Evolutionary conservation across 2,888 invertebrate species (phyloP).

Genomic region (Platycheirus rosarum): DNA sequence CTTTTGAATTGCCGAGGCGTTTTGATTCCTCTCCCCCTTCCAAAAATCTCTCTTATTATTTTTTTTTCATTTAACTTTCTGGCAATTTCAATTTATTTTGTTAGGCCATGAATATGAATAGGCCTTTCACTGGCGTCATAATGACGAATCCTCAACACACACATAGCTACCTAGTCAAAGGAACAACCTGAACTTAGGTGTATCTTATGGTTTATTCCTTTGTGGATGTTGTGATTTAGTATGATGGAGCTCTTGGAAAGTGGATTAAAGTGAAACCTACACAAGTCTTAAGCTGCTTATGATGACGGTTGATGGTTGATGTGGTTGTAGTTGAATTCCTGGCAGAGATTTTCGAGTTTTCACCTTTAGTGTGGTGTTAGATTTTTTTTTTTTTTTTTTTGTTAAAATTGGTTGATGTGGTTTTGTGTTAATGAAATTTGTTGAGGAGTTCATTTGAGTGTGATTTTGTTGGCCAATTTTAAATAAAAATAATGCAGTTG

Average conservation of each 20-base stretch:
- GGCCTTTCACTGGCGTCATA: constrained; percentile 3
- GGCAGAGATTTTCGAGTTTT: constrained; percentile 18
- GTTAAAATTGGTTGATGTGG: constrained; percentile 1
- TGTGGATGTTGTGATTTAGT: constrained; percentile 10
- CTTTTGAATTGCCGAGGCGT: constrained; percentile 42
- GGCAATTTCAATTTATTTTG: constrained; percentile 27
- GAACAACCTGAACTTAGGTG: not conserved
- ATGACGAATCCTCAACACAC: not conserved
- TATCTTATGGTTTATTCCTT: not conserved
- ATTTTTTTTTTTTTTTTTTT: not conserved
- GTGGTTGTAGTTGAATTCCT: constrained; percentile 19
- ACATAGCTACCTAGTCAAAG: not conserved
- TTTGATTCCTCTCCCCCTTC: too few species aligned
- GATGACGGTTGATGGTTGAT: not conserved
- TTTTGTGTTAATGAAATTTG: not conserved
- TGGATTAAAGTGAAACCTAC: not conserved
- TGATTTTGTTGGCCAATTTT: not conserved
- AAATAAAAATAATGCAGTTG: too few species aligned
- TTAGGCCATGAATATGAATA: not conserved
- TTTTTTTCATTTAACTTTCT: constrained; percentile 62
- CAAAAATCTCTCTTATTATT: too few species aligned
- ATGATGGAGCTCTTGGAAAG: constrained; percentile 11
- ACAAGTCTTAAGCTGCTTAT: not conserved
- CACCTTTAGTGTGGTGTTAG: not conserved
- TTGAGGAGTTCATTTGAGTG: too few species aligned